Evolutionary conservation across 2,888 invertebrate species (phyloP).

Genomic region (Metacarcinus magister): DNA sequence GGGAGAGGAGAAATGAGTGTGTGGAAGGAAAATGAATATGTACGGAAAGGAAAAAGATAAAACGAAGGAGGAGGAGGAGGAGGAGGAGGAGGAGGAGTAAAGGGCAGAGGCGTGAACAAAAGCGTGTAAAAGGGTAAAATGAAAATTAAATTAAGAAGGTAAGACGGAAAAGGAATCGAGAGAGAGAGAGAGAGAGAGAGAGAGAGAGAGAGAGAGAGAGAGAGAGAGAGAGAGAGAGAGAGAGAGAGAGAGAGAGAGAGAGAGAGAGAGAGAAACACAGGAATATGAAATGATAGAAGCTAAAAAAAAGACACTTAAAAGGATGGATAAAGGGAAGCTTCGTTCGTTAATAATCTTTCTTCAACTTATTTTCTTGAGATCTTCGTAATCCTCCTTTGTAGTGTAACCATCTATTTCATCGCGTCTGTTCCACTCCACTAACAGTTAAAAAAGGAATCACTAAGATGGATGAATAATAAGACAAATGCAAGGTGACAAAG

Average conservation of each 20-base stretch:
- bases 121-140: not conserved
- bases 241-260: not conserved
- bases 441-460: not conserved
- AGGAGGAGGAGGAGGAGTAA: not conserved
- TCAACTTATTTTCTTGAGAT: not conserved
- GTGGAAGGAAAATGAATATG: not conserved
- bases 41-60: not conserved
- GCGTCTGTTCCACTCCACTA: not conserved
- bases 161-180: not conserved
- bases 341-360: not conserved
- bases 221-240: too few species aligned
- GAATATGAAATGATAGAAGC: not conserved
- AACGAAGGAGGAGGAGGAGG: not conserved
- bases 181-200: too few species aligned
- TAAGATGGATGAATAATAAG: not conserved
- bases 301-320: not conserved
- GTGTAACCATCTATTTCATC: not conserved
- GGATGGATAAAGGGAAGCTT: slow-evolving; percentile 12
- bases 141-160: not conserved
- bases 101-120: not conserved
- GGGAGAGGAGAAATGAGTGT: slow-evolving; percentile 11
- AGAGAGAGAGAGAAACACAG: not conserved
- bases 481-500: not conserved
- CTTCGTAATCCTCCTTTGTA: not conserved
- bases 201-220: too few species aligned